Conservation (phyloP, 2,797 vertebrate species). For the Sebastes vulpes region DNA sequence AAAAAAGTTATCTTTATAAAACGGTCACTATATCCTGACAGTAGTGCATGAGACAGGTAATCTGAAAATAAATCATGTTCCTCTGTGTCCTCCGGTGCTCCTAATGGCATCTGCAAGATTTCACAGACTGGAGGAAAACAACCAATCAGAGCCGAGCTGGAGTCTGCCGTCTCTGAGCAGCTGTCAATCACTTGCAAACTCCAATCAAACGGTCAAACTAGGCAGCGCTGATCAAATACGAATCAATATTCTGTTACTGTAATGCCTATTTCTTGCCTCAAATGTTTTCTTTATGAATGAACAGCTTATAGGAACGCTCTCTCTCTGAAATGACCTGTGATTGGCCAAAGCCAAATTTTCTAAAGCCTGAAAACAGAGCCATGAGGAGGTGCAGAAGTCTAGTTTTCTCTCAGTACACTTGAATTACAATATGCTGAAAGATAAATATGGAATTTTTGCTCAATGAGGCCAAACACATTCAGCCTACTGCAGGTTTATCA, state of each 20-base stretch:
- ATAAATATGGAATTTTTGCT: background rate
- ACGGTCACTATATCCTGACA: too few species aligned
- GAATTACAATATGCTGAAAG: background rate
- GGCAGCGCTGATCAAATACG: rapidly evolving
- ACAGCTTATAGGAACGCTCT: background rate
- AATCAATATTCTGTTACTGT: rapidly evolving
- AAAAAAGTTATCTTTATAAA: too few species aligned
- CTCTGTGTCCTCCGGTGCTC: too few species aligned
- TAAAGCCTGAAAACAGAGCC: background rate
- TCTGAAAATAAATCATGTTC: too few species aligned
- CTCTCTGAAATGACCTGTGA: background rate
- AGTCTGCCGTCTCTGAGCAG: too few species aligned
- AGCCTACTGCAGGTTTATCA: background rate
- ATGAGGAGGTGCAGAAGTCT: background rate
- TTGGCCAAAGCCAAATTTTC: background rate
- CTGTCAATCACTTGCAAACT: rapidly evolving
- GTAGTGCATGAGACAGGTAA: too few species aligned
- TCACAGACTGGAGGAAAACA: rapidly evolving
- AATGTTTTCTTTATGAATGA: background rate
- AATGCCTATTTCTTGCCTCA: too few species aligned
- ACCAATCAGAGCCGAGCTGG: too few species aligned
- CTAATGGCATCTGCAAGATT: too few species aligned
- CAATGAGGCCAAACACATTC: background rate
- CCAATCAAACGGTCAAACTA: rapidly evolving
- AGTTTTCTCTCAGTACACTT: background rate